Evolutionary conservation across 2,113 vertebrate species (phyloP).

Genomic region (Ibidorhyncha struthersii): DNA sequence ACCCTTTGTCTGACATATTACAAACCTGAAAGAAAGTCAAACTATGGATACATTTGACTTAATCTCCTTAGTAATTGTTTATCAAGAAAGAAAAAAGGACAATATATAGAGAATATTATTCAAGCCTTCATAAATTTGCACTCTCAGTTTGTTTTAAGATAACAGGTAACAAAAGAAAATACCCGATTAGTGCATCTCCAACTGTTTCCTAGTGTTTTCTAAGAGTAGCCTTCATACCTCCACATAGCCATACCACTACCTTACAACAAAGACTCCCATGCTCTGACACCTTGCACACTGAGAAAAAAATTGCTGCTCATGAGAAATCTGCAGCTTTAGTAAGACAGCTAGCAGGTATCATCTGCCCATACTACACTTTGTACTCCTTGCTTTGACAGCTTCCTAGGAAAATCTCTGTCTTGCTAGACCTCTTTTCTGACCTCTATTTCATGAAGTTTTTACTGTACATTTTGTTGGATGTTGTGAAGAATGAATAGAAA

Average conservation of each 20-base stretch:
- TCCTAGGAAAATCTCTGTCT: not conserved
- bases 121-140: not conserved
- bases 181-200: fast-evolving
- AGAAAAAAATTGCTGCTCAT: not conserved
- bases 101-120: not conserved
- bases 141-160: not conserved
- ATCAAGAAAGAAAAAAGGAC: not conserved
- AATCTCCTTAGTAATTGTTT: not conserved
- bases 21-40: not conserved
- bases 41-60: not conserved
- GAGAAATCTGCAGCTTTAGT: not conserved
- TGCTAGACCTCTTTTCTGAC: not conserved
- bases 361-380: not conserved
- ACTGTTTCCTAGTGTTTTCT: not conserved
- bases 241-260: too few species aligned
- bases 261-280: not conserved
- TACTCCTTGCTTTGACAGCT: not conserved
- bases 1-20: not conserved
- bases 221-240: not conserved
- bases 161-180: not conserved
- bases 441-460: not conserved
- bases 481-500: not conserved
- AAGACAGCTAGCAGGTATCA: too few species aligned
- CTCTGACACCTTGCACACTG: not conserved
- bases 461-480: not conserved